These are phyloP conservation scores for Cepaea hortensis DNA, from an alignment of 2,888 invertebrate genomes.

Conservation along the genomic window DNA sequence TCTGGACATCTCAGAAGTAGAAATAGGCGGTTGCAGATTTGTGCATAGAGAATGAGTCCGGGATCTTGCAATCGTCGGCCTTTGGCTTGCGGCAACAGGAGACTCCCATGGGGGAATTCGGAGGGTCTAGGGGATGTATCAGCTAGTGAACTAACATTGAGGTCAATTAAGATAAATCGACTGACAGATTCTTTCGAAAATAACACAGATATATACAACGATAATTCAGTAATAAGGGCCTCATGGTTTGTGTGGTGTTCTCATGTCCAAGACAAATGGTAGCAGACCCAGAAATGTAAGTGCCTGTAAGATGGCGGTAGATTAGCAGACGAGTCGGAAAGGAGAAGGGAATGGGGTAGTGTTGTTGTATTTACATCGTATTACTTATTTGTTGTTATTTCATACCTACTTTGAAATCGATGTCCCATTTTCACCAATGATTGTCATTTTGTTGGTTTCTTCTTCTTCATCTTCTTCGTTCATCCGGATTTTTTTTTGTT, in stretches of 20 bases:
- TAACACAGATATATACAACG: background rate
- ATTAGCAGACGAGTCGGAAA: too few species aligned
- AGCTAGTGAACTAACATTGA: background rate
- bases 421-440: too few species aligned
- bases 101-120: background rate
- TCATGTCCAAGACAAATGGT: background rate
- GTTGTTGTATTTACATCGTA: too few species aligned
- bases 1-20: background rate
- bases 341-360: too few species aligned
- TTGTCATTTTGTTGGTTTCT: too few species aligned
- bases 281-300: too few species aligned
- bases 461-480: too few species aligned
- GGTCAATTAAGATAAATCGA: slow-evolving; percentile 22
- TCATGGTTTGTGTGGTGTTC: background rate
- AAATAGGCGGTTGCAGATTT: background rate
- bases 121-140: background rate
- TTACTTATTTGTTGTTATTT: too few species aligned
- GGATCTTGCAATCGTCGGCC: background rate
- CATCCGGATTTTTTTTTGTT: too few species aligned
- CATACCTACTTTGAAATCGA: too few species aligned
- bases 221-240: slow-evolving; percentile 13
- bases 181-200: background rate
- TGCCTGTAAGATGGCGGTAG: too few species aligned
- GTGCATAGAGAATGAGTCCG: background rate
- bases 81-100: background rate